Base-by-base conservation (phyloP, 2,888 invertebrate species). In the Pterostichus madidus region DNA sequence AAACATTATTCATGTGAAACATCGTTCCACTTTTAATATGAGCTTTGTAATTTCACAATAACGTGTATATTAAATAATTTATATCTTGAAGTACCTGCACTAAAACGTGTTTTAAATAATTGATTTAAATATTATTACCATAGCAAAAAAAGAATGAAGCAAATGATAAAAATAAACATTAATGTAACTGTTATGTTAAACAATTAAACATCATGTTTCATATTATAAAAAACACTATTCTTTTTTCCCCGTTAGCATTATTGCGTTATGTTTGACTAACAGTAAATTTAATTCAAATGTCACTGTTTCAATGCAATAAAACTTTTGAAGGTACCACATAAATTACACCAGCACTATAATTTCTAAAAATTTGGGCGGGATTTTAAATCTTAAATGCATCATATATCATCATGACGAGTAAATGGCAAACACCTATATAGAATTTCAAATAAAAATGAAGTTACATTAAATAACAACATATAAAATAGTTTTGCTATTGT, bases 211-310 rank as follows among this genome's bases (percentile, higher is more conserved):
- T 24, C 24, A 39, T 39, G 39, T 39, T 11, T 7, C 10, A 49
- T n/a, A n/a, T n/a, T 7, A 49, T 7, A n/a, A 49, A 0, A 49
- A 13, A 49, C 5, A 49, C 13, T n/a, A 49, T 13, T 49, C 13
- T n/a, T 13, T 49, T n/a, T 49, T 11, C 10, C 46, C 49, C 49
- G 49, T 49, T 49, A 49, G 49, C 49, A n/a, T n/a, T 49, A 10
- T 49, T 49, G 49, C n/a, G 49, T 49, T 49, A 49, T 13, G 49
- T 49, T 49, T 39, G 5, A 39, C 6, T 49, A 49, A 49, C 49
- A 49, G 49, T 49, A 49, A 49, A 49, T 49, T 49, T 49, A 49
- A 49, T 49, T 49, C 49, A 49, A 49, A 49, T 49, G 49, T 49
- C 49, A 49, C 49, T 49, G 11, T 49, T 49, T 49, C 0, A 2